phyloP scores from a whole-genome alignment of 37 sponge, comb jelly and placozoan genomes.

The Lycopodina hypogea region DNA sequence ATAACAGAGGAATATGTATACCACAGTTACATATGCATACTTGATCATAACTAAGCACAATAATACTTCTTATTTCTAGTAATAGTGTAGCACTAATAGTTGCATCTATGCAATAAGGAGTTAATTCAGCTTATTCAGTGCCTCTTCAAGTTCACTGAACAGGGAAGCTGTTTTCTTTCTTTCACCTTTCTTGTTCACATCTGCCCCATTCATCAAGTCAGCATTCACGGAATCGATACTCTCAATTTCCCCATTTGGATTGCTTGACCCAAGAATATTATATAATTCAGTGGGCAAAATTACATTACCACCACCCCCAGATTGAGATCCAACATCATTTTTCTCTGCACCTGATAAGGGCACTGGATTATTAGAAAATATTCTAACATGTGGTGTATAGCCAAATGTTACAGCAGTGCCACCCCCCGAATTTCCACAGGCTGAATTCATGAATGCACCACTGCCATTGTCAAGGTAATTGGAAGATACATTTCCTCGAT shows the following conservation, averaged over 20 bases:
- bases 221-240: background rate
- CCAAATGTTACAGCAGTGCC: conserved; percentile 13
- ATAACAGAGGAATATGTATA: too few species aligned
- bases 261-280: background rate
- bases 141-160: conserved; percentile 3
- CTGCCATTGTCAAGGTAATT: background rate
- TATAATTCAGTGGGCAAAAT: background rate
- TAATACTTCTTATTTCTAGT: too few species aligned
- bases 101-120: too few species aligned
- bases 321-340: background rate
- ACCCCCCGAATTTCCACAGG: background rate
- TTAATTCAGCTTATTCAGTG: background rate
- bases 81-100: too few species aligned
- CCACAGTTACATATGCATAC: too few species aligned
- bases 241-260: background rate
- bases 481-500: background rate
- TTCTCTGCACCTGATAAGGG: background rate
- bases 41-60: too few species aligned
- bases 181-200: background rate
- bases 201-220: background rate
- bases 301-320: background rate
- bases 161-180: background rate
- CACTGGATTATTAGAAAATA: background rate
- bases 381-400: background rate
- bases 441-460: conserved; percentile 4